These are phyloP conservation scores for Scytalopus superciliaris DNA, from an alignment of 2,113 vertebrate genomes.

Conservation along the genomic window DNA sequence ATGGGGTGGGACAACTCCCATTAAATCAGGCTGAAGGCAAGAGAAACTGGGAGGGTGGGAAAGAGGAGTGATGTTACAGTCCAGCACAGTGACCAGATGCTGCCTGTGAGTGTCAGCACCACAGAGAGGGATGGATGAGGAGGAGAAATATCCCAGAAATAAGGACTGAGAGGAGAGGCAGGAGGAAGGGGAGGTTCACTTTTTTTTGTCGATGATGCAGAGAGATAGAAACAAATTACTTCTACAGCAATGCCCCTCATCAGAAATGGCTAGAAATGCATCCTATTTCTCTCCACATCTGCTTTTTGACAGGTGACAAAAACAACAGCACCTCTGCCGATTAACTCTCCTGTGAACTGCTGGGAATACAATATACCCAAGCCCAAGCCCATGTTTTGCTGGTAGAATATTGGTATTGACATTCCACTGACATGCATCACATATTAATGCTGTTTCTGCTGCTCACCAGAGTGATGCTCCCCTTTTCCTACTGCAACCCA, in stretches of 20 bases:
- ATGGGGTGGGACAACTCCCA: no score
- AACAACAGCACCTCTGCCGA: not conserved
- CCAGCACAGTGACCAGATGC: not conserved
- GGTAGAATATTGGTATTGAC: not conserved
- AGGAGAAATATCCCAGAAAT: not conserved
- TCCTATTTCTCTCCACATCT: not conserved
- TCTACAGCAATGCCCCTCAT: not conserved
- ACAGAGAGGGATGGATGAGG: fast-evolving
- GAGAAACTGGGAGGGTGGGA: not conserved
- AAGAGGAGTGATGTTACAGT: not conserved
- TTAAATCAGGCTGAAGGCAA: not conserved
- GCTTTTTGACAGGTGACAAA: not conserved
- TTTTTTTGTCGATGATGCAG: fast-evolving
- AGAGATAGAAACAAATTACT: not conserved
- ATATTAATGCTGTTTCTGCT: not conserved
- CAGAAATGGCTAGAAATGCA: not conserved
- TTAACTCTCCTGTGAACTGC: not conserved
- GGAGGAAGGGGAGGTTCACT: not conserved
- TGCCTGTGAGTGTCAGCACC: not conserved
- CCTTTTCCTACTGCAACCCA: not conserved
- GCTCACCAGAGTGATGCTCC: not conserved
- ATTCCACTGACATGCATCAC: not conserved
- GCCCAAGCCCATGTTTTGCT: not conserved
- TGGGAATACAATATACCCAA: not conserved
- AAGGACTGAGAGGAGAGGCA: not conserved